phyloP scores from a whole-genome alignment of 1,140 invertebrate species.

The Temnothorax longispinosus region DNA sequence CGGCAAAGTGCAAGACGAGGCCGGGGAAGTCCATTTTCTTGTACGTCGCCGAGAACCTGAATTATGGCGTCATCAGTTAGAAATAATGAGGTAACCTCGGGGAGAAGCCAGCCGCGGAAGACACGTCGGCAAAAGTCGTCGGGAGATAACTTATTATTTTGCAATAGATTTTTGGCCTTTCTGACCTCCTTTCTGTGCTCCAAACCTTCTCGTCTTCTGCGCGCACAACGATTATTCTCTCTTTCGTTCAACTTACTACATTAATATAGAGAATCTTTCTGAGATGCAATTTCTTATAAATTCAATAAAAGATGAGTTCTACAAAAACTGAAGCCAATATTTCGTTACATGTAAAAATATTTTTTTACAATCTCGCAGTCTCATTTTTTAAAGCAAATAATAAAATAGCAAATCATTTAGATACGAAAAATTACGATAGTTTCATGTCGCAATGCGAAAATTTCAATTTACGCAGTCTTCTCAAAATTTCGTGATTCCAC shows the following conservation, averaged over 20 bases:
- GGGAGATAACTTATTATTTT: constrained; percentile 80
- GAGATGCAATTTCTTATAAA: background rate
- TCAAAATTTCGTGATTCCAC: constrained; percentile 11
- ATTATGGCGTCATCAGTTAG: constrained; percentile 83
- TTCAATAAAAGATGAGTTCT: background rate
- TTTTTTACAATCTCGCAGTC: background rate
- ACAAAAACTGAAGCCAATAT: background rate
- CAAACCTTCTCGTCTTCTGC: background rate
- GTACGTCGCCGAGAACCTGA: constrained; percentile 79
- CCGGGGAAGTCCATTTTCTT: constrained; percentile 81
- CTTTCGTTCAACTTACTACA: background rate
- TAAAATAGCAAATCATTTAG: background rate
- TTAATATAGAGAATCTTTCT: constrained; percentile 5
- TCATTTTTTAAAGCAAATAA: background rate
- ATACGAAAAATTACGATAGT: background rate
- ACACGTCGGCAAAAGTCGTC: constrained; percentile 79
- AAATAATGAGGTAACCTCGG: constrained; percentile 82
- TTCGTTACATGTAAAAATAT: background rate
- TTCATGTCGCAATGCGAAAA: background rate
- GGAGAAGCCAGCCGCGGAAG: constrained; percentile 70
- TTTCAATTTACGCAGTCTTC: background rate
- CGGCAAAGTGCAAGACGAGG: constrained; percentile 63
- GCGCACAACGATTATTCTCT: background rate
- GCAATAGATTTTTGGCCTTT: constrained; percentile 74
- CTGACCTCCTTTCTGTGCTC: constrained; percentile 28